Evolutionary conservation across 1,140 invertebrate genomes (phyloP).

Genomic region (Drosophila malerkotliana): DNA sequence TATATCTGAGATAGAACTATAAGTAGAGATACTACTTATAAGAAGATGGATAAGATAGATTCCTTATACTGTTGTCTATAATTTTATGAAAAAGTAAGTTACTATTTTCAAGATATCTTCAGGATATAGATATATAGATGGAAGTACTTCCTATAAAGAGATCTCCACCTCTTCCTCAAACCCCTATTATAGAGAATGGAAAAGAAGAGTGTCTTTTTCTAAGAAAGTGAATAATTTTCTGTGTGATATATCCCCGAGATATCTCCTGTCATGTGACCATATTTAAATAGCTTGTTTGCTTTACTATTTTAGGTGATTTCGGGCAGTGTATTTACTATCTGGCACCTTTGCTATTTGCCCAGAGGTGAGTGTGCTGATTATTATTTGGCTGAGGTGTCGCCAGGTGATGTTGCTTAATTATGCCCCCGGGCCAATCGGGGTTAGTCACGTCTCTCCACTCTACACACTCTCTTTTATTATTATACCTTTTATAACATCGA

Average conservation of each 20-base stretch:
- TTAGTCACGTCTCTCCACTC: slow-evolving; percentile 31
- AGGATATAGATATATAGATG: no score
- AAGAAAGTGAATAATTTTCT: not conserved
- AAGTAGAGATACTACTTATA: no score
- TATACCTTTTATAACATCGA: not conserved
- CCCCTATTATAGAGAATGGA: no score
- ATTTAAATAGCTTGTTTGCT: not conserved
- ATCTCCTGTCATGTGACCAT: no score
- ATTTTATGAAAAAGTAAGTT: no score
- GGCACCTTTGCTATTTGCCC: slow-evolving; percentile 24
- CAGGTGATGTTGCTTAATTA: slow-evolving; percentile 48
- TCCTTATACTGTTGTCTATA: no score
- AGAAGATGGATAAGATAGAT: no score
- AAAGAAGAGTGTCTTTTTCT: no score
- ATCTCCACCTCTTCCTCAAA: no score
- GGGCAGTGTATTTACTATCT: not conserved
- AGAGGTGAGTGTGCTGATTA: slow-evolving; percentile 26
- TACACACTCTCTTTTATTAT: not conserved
- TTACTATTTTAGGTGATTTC: not conserved
- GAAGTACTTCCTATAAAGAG: no score
- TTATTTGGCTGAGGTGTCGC: slow-evolving; percentile 32
- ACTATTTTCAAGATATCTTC: no score
- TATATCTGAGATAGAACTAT: no score
- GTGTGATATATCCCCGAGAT: not conserved
- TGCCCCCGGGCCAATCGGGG: slow-evolving; percentile 42